Evolutionary conservation across 2,113 vertebrate species (phyloP).

Genomic region (Notiomystis cincta): DNA sequence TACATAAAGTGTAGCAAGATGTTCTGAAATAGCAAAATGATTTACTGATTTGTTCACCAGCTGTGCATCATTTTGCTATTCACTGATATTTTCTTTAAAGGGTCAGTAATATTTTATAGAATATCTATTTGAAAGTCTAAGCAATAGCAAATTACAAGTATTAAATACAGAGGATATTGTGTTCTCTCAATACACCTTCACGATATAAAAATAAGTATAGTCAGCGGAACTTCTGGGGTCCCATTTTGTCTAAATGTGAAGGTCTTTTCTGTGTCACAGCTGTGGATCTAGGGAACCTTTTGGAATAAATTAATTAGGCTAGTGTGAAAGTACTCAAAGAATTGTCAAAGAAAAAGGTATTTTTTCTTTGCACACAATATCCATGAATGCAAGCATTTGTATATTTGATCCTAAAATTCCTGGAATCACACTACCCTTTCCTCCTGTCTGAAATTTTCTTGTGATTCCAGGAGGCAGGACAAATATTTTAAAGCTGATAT

Average conservation of each 20-base stretch:
- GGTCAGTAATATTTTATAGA: neutral
- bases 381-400: neutral
- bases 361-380: neutral
- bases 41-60: neutral
- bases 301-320: neutral
- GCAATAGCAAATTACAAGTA: neutral
- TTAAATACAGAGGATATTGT: neutral
- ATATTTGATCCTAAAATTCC: neutral
- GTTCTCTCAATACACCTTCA: neutral
- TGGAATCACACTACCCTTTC: neutral
- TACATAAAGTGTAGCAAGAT: neutral
- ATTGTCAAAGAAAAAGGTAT: neutral
- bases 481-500: neutral
- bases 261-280: neutral
- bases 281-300: neutral
- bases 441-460: neutral
- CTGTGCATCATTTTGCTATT: neutral
- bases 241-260: neutral
- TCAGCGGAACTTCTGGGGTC: neutral
- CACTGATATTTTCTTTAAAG: neutral
- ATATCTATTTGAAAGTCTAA: neutral
- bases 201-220: neutral
- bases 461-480: neutral
- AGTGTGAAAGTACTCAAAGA: neutral
- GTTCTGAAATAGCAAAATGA: neutral